Evolutionary conservation across 64 coral and sea anemone species (phyloP).

Genomic region (Hydrozoanthus tunicans): DNA sequence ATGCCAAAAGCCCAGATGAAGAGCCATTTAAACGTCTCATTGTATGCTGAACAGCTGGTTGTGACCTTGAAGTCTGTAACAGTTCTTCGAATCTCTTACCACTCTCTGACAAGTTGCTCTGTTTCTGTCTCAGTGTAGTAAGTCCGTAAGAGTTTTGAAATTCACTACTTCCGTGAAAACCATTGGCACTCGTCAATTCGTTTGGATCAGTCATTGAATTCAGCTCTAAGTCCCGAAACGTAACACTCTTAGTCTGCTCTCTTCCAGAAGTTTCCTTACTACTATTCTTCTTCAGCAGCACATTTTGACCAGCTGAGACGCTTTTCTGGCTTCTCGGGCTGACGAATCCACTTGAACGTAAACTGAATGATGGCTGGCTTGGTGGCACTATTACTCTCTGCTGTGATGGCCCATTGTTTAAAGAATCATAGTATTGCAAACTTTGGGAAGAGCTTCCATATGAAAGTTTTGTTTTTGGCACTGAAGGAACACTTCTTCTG

Average conservation of each 20-base stretch:
- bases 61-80: conserved; percentile 12
- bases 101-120: conserved; percentile 52
- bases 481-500: not conserved
- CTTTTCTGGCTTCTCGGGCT: conserved; percentile 1
- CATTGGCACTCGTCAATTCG: not conserved
- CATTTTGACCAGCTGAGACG: not conserved
- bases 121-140: not conserved
- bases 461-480: not conserved
- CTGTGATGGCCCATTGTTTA: not conserved
- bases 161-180: not conserved
- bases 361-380: not conserved
- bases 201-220: not conserved
- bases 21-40: not conserved
- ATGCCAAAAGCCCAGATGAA: not conserved
- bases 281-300: not conserved
- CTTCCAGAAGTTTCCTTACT: not conserved
- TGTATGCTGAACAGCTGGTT: not conserved
- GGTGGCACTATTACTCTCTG: conserved; percentile 8
- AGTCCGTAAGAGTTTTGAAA: not conserved
- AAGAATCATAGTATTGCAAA: not conserved
- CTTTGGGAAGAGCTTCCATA: not conserved
- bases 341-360: conserved; percentile 23
- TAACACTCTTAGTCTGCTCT: conserved; percentile 38
- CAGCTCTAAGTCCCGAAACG: conserved; percentile 2
- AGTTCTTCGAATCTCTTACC: conserved; percentile 34